phyloP scores from a whole-genome alignment of 2,797 vertebrate species.

The Microchirus variegatus region DNA sequence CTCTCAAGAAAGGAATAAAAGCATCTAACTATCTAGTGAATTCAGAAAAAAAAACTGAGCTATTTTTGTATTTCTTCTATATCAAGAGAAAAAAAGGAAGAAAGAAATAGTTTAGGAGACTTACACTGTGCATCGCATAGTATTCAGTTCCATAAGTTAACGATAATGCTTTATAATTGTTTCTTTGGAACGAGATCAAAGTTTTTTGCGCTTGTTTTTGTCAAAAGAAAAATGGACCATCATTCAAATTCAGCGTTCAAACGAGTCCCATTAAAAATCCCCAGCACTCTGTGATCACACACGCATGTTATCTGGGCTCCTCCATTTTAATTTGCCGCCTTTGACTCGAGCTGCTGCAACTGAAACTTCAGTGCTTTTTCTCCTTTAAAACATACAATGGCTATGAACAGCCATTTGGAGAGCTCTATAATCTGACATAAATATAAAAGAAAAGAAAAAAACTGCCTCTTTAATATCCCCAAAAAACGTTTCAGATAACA shows the following conservation, averaged over 20 bases:
- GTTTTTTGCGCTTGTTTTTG: conserved; percentile 44
- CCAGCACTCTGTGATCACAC: conserved; percentile 52
- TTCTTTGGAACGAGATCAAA: conserved; percentile 66
- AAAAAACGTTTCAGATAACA: conserved; percentile 65
- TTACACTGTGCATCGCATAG: too few species aligned
- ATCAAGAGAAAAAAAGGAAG: too few species aligned
- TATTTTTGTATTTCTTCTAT: conserved; percentile 33
- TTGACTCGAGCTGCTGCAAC: too few species aligned
- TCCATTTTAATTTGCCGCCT: conserved; percentile 41
- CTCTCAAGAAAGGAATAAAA: too few species aligned
- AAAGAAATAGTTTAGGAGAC: too few species aligned
- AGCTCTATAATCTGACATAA: conserved; percentile 68
- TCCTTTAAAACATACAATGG: conserved; percentile 51
- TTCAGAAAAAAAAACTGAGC: neutral
- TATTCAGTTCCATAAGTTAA: conserved; percentile 45
- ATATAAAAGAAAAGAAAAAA: conserved; percentile 44
- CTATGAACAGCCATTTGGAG: conserved; percentile 61
- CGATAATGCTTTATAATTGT: conserved; percentile 50
- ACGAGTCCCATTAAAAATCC: conserved; percentile 57
- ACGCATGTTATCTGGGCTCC: conserved; percentile 33
- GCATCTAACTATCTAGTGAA: too few species aligned
- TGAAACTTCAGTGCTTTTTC: conserved; percentile 41
- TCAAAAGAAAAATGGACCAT: conserved; percentile 41
- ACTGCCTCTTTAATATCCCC: conserved; percentile 37
- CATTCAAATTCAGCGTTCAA: conserved; percentile 58